These are phyloP conservation scores for Anhinga rufa DNA, from an alignment of 2,113 vertebrate genomes.

Conservation along the genomic window DNA sequence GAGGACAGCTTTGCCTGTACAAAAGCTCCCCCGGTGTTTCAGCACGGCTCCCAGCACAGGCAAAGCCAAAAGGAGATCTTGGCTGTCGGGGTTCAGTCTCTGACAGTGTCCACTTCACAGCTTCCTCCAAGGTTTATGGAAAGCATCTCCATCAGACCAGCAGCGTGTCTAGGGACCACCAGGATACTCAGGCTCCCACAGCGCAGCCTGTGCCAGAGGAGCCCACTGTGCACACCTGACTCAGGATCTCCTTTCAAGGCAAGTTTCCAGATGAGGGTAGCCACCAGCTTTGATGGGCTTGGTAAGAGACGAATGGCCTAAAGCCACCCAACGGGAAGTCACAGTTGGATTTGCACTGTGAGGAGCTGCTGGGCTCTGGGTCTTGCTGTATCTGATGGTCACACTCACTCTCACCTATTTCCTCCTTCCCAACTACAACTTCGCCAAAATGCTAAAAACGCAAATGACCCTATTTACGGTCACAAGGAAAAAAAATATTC, in stretches of 20 bases:
- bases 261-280: not conserved
- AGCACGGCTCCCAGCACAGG: not conserved
- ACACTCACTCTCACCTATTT: rapidly evolving
- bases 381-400: rapidly evolving
- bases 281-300: not conserved
- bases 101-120: rapidly evolving
- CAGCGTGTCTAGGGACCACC: not conserved
- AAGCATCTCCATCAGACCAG: not conserved
- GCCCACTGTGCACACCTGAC: rapidly evolving
- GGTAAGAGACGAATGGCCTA: not conserved
- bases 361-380: rapidly evolving
- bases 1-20: not conserved
- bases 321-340: not conserved
- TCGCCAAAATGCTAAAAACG: not conserved
- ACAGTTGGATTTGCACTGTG: not conserved
- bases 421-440: not conserved
- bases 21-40: not conserved
- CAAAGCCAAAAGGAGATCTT: not conserved
- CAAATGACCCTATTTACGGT: not conserved
- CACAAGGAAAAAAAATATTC: not conserved
- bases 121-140: not conserved
- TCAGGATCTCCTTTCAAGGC: not conserved
- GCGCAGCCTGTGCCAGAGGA: not conserved
- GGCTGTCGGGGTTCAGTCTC: rapidly evolving
- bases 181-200: not conserved